Evolutionary conservation across 2,797 vertebrate species (phyloP), one percentile per base, ranked within the genome.

Genomic region (Anableps anableps): DNA sequence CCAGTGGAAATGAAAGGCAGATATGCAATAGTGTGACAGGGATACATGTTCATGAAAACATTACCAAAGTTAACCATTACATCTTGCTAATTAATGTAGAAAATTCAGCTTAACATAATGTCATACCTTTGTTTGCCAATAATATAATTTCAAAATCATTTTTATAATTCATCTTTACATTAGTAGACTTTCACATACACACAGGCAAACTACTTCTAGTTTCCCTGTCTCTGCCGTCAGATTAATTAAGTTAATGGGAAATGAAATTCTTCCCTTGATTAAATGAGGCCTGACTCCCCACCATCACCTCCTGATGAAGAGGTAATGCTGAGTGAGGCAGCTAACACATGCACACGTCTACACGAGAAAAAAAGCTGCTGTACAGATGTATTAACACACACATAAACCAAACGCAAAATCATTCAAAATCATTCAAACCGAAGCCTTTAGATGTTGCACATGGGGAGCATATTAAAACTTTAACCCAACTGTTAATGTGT

Each of bases 191-290:
- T 68, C 55, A 75, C 38, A 76, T 47, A 81, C 77, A 75, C 36
- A 75, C 21, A 73, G 21, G 34, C 34, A 76, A 62, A 62, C 79
- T 87, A 83, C 78, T 76, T 85, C 84, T 75, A 80, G 82, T 83
- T 78, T 83, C n/a, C 82, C 82, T 79, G 79, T 88, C 87, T 84
- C 77, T 74, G 47, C 77, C 77, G 62, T 82, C 87, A 85, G 90
- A 94, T 94, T 96, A 96, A 96, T 96, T 95, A 95, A 91, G 88
- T 93, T 95, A 95, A 96, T 95, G 93, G 94, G 87, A 94, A 89
- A 94, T 87, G 83, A 89, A 94, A 90, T 94, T 93, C 93, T 94
- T 93, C 89, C 75, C 89, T 89, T 95, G 92, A 95, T 94, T 95
- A 94, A 95, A 93, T 91, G 92, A 91, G 89, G 87, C 90, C 89